phyloP scores from a whole-genome alignment of 2,888 invertebrate genomes.

The Athripsodes cinereus region DNA sequence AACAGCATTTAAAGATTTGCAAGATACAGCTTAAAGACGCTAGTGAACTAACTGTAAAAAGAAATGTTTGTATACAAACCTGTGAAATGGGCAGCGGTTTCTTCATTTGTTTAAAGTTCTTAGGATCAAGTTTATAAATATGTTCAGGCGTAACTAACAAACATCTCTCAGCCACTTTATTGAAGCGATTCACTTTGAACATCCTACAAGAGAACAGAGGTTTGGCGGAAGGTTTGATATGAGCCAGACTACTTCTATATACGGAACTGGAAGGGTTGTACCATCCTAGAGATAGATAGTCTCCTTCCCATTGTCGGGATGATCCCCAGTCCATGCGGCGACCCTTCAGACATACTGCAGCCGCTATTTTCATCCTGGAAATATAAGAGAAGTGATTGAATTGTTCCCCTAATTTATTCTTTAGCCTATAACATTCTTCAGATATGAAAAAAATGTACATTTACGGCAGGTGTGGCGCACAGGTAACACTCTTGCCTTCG shows the following conservation, averaged over 20 bases:
- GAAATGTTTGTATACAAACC: no score
- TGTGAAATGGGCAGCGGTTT: slow-evolving; percentile 75
- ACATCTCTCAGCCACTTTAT: slow-evolving; percentile 83
- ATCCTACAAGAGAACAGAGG: slow-evolving; percentile 60
- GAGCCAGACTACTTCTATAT: slow-evolving; percentile 38
- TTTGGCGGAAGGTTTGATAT: slow-evolving; percentile 35
- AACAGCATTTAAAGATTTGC: no score
- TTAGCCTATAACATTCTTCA: no score
- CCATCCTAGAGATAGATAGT: slow-evolving; percentile 38
- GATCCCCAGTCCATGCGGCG: slow-evolving; percentile 42
- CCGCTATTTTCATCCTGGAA: slow-evolving; percentile 42
- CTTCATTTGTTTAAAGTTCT: slow-evolving; percentile 83
- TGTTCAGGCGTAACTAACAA: slow-evolving; percentile 77
- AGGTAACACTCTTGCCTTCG: no score
- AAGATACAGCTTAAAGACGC: no score
- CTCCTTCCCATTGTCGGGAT: slow-evolving; percentile 38
- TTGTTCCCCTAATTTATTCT: no score
- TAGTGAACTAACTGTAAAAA: no score
- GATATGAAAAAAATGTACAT: no score
- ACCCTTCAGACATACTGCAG: slow-evolving; percentile 38
- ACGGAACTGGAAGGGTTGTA: slow-evolving; percentile 35
- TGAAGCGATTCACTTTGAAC: slow-evolving; percentile 60
- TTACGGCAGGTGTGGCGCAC: no score
- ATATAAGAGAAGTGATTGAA: no score
- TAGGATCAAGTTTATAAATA: slow-evolving; percentile 81